phyloP scores from a whole-genome alignment of 2,113 vertebrate species.

The Chloroceryle aenea region DNA sequence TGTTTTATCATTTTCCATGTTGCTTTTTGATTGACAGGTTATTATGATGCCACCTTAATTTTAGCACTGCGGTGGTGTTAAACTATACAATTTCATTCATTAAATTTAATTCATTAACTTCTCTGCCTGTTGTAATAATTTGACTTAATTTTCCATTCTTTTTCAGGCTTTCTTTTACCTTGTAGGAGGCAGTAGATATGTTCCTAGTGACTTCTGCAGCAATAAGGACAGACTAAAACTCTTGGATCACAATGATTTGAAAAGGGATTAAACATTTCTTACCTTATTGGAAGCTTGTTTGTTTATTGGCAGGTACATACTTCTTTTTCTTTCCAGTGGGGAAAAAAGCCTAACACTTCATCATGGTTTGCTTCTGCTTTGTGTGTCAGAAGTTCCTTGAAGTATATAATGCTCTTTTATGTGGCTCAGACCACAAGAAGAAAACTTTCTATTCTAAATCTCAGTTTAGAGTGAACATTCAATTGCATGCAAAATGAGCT shows the following conservation, averaged over 20 bases:
- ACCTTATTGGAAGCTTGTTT: neutral
- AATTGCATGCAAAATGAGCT: neutral
- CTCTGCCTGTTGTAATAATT: neutral
- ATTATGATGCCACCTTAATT: neutral
- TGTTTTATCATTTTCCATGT: neutral
- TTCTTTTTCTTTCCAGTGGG: neutral
- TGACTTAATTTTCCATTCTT: neutral
- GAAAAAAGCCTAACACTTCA: neutral
- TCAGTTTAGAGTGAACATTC: neutral
- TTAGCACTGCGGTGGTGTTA: neutral
- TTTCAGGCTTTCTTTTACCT: neutral
- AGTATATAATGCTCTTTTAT: neutral
- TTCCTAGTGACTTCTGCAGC: neutral
- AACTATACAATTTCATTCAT: neutral
- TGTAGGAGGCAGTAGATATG: neutral
- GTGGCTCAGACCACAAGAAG: slow-evolving; percentile 8
- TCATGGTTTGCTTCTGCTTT: neutral
- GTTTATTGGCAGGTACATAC: neutral
- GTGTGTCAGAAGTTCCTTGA: neutral
- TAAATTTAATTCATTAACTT: neutral
- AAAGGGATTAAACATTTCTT: neutral
- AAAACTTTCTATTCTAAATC: neutral
- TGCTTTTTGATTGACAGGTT: neutral
- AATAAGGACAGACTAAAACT: neutral
- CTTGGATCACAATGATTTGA: neutral